These are phyloP conservation scores for Nesogale talazaci DNA, from an alignment of 2,113 vertebrate species.

Conservation along the genomic window DNA sequence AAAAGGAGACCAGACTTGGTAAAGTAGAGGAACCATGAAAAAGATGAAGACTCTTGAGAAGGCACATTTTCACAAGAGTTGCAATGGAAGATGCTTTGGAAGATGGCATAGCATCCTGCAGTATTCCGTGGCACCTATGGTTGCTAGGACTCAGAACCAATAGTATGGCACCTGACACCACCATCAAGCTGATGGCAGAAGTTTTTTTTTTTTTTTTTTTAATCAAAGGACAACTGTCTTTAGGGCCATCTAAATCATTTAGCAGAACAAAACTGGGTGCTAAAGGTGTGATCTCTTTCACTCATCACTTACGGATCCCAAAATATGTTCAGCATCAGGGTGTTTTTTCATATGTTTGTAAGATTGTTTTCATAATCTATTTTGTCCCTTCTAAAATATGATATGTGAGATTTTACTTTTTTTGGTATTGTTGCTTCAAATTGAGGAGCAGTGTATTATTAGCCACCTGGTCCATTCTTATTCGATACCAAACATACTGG, in stretches of 20 bases:
- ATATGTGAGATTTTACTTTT: background rate
- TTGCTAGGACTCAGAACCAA: no score
- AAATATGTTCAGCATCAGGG: background rate
- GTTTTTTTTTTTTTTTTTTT: no score
- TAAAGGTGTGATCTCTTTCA: background rate
- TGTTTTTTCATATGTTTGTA: background rate
- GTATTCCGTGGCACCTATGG: no score
- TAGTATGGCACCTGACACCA: no score
- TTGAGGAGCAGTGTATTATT: constrained; percentile 10
- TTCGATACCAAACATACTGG: background rate
- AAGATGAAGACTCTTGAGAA: no score
- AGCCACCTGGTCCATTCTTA: background rate
- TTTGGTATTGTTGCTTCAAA: background rate
- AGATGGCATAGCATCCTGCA: no score
- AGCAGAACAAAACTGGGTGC: background rate
- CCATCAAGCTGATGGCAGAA: background rate
- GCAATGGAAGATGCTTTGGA: no score
- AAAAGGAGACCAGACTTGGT: no score
- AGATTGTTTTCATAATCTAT: background rate
- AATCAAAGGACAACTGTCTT: background rate
- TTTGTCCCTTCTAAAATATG: background rate
- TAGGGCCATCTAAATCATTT: background rate
- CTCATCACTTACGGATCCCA: background rate
- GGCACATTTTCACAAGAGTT: no score
- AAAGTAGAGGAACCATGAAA: no score